Conservation (phyloP, 2,113 vertebrate genomes). For the Callipepla californica region DNA sequence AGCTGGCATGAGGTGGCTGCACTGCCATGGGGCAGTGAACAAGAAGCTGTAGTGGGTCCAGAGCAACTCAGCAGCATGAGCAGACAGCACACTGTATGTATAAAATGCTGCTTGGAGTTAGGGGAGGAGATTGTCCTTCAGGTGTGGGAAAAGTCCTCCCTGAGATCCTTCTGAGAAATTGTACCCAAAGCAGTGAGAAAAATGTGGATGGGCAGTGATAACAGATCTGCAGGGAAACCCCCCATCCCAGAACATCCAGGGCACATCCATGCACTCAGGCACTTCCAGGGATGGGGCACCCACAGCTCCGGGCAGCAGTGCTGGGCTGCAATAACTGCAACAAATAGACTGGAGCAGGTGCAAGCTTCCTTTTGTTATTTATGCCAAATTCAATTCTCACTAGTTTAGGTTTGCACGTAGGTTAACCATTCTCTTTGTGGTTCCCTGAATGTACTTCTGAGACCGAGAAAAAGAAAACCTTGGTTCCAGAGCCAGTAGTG, state of each 20-base stretch:
- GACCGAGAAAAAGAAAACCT: background rate
- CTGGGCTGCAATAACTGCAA: rapidly evolving
- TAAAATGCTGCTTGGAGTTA: background rate
- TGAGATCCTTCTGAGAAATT: background rate
- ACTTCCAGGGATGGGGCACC: no score
- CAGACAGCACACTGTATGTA: background rate
- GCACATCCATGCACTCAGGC: no score
- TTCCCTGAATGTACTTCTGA: background rate
- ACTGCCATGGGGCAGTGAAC: background rate
- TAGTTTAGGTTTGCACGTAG: background rate
- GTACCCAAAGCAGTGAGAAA: background rate
- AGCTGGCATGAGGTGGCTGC: background rate
- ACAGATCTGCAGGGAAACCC: background rate
- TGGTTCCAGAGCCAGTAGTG: background rate
- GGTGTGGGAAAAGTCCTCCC: background rate
- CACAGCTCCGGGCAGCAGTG: no score
- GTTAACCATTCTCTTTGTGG: background rate
- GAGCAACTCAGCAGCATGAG: background rate
- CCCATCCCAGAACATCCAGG: no score
- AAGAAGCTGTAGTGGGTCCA: no score
- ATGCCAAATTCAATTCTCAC: no score
- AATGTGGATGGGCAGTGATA: background rate
- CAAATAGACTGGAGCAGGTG: background rate
- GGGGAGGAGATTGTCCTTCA: no score
- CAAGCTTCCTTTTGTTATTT: background rate